Percentiles rank a stretch among this genome's conserved stretches.
These are phyloP conservation scores for Rhinolophus ferrumequinum DNA, from an alignment of 2,113 vertebrate species.

Conservation along the genomic window DNA sequence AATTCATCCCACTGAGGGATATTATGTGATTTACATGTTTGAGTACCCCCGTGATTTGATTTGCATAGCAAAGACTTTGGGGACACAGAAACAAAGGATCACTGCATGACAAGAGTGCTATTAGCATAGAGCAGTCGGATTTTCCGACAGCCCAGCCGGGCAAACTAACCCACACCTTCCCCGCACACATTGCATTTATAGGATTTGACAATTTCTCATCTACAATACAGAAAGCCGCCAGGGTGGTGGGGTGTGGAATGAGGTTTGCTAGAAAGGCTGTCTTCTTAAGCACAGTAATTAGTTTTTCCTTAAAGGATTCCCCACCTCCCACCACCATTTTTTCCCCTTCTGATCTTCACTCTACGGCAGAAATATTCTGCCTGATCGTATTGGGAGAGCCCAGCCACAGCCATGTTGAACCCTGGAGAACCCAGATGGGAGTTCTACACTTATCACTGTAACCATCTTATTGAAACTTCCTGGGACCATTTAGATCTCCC, in stretches of 20 bases:
- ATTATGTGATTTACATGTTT: conserved; percentile 86
- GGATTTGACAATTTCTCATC: conserved; percentile 70
- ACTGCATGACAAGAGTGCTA: conserved; percentile 70
- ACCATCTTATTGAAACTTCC: not conserved
- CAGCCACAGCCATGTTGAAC: not conserved
- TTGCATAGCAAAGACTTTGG: conserved; percentile 85
- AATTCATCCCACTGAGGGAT: conserved; percentile 80
- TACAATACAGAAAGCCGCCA: conserved; percentile 24
- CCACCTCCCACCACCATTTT: not conserved
- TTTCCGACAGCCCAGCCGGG: conserved; percentile 65
- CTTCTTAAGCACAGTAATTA: conserved; percentile 65
- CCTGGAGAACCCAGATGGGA: not conserved
- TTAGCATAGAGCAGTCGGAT: conserved; percentile 80
- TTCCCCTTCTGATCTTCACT: not conserved
- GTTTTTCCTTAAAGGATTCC: conserved; percentile 34
- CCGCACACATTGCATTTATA: conserved; percentile 58
- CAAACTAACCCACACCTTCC: conserved; percentile 72
- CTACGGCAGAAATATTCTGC: not conserved
- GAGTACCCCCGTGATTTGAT: conserved; percentile 84
- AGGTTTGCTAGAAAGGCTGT: conserved; percentile 58
- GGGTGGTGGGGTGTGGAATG: conserved; percentile 11
- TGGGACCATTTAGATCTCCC: not conserved
- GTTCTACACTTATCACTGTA: too few relatives aligned
- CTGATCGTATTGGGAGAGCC: not conserved
- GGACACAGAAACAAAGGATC: conserved; percentile 83